These are phyloP conservation scores for Rhopalosiphum padi DNA, from an alignment of 1,140 invertebrate species.

Conservation along the genomic window DNA sequence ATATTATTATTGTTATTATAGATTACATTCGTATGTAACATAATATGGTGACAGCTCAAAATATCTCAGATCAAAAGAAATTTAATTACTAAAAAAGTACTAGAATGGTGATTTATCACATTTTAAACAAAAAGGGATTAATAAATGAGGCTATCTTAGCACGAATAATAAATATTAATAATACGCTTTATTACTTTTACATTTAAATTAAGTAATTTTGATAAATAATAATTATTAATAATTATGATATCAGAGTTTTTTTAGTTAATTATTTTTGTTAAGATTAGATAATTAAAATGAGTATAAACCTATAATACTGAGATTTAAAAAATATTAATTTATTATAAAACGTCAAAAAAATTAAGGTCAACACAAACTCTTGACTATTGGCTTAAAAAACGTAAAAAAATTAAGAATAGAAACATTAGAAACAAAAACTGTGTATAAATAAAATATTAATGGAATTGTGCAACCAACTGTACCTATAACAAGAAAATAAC, in stretches of 20 bases:
- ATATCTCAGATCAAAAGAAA: background rate
- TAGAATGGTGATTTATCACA: too few species aligned
- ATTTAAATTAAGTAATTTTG: background rate
- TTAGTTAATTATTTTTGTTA: background rate
- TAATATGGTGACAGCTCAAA: background rate
- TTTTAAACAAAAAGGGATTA: too few species aligned
- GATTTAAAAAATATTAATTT: background rate
- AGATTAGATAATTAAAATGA: background rate
- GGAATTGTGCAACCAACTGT: background rate
- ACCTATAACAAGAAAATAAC: background rate
- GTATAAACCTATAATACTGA: background rate
- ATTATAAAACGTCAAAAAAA: background rate
- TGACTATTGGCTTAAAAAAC: background rate
- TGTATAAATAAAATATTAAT: constrained; percentile 8
- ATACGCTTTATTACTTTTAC: too few species aligned
- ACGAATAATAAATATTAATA: too few species aligned
- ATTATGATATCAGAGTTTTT: background rate
- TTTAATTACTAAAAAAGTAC: too few species aligned
- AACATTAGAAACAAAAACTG: background rate
- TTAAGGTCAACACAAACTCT: background rate
- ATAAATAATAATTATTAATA: background rate
- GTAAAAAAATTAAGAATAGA: background rate
- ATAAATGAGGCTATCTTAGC: too few species aligned
- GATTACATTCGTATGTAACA: too few species aligned
- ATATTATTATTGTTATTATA: background rate